Conservation (phyloP, 2,888 invertebrate genomes). For the Plebejus argus region DNA sequence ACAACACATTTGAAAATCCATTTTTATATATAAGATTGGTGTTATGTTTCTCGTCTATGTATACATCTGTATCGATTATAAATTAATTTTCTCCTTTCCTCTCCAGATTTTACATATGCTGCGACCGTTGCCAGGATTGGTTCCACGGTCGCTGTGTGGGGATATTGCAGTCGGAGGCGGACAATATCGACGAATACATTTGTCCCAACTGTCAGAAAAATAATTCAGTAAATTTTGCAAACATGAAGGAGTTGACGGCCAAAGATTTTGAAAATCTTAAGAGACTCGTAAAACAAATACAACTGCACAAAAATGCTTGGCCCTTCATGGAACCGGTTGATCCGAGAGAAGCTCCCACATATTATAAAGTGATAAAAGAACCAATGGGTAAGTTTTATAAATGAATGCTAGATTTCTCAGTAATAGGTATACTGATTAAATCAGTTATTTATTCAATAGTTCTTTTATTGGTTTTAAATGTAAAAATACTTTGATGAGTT, state of each 20-base stretch:
- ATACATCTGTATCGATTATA: no score
- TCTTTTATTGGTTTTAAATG: no score
- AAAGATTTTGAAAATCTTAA: slow-evolving; percentile 92
- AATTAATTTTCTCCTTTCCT: neutral
- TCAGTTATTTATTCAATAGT: no score
- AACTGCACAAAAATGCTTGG: slow-evolving; percentile 98
- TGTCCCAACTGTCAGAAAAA: slow-evolving; percentile 97
- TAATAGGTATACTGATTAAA: no score
- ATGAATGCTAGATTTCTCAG: neutral
- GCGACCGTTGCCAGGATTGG: slow-evolving; percentile 99
- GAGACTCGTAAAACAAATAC: slow-evolving; percentile 92
- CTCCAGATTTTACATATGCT: slow-evolving; percentile 97
- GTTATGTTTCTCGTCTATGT: neutral
- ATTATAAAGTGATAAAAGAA: slow-evolving; percentile 97
- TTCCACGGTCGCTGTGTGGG: slow-evolving; percentile 99
- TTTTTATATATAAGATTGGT: no score
- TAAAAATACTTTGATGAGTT: no score
- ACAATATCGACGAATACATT: slow-evolving; percentile 96
- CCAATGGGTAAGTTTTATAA: slow-evolving; percentile 90
- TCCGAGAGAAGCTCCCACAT: slow-evolving; percentile 97
- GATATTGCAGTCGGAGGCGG: slow-evolving; percentile 95
- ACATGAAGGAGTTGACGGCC: slow-evolving; percentile 90
- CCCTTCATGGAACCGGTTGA: slow-evolving; percentile 99
- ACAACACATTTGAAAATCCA: no score
- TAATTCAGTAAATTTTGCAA: slow-evolving; percentile 93